phyloP scores from a whole-genome alignment of 2,113 vertebrate species.

The Myiozetetes cayanensis region DNA sequence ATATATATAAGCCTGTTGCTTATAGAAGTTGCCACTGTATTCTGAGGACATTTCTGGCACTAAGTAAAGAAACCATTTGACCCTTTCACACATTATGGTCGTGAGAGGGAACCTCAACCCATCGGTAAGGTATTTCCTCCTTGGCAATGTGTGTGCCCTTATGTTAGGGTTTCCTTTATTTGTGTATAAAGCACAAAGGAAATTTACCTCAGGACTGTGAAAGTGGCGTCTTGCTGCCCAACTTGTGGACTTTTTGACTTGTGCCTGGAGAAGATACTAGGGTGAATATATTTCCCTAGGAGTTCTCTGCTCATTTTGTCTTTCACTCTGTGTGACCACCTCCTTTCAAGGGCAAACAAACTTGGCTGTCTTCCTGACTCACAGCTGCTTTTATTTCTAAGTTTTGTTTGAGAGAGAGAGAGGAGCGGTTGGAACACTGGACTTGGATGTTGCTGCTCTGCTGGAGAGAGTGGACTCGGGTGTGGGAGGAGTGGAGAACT shows the following conservation, averaged over 20 bases:
- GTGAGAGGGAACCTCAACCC: not conserved
- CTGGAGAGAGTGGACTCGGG: not conserved
- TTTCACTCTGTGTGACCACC: not conserved
- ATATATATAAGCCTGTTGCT: not conserved
- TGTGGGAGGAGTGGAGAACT: not conserved
- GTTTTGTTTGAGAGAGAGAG: conserved; percentile 55
- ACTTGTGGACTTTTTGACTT: not conserved
- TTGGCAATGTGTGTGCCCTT: not conserved
- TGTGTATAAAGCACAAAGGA: not conserved
- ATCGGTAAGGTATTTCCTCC: not conserved
- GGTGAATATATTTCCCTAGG: not conserved
- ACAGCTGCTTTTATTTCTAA: conserved; percentile 21
- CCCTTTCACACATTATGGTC: not conserved
- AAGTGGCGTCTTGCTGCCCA: not conserved
- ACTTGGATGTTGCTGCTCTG: not conserved
- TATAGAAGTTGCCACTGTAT: not conserved
- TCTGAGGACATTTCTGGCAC: not conserved
- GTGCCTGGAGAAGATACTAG: not conserved
- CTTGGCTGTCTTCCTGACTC: conserved; percentile 12
- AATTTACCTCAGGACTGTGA: not conserved
- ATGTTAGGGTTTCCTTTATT: not conserved
- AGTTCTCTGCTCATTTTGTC: not conserved
- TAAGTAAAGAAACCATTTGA: not conserved
- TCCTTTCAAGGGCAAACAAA: conserved; percentile 57
- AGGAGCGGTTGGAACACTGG: conserved; percentile 16